Evolutionary conservation across 2,888 invertebrate genomes (phyloP).

Genomic region (Lordiphosa fenestrarum): DNA sequence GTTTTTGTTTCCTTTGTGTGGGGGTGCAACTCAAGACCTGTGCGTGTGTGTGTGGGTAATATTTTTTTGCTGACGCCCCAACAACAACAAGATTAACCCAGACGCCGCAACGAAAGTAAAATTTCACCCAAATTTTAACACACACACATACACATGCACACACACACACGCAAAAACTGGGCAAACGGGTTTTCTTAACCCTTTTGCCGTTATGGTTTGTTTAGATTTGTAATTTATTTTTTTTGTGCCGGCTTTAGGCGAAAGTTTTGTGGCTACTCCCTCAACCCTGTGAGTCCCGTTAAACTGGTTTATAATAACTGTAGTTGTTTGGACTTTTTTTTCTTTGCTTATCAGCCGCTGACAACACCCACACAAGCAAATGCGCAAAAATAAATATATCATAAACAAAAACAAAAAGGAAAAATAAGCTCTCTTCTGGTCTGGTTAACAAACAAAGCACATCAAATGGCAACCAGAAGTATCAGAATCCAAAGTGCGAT

Average conservation of each 20-base stretch:
- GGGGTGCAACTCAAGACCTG: slow-evolving; percentile 9
- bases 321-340: slow-evolving; percentile 9
- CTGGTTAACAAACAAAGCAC: slow-evolving; percentile 11
- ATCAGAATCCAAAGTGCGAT: slow-evolving; percentile 31
- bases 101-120: slow-evolving; percentile 66
- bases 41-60: slow-evolving; percentile 18
- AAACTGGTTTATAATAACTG: slow-evolving; percentile 50
- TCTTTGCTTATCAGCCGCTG: slow-evolving; percentile 30
- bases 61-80: slow-evolving; percentile 50
- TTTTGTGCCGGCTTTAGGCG: slow-evolving; percentile 52
- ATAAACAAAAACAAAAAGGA: slow-evolving; percentile 19
- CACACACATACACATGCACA: slow-evolving; percentile 22
- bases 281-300: slow-evolving; percentile 38
- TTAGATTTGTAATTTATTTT: slow-evolving; percentile 37
- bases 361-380: slow-evolving; percentile 9
- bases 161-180: slow-evolving; percentile 30
- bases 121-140: slow-evolving; percentile 66
- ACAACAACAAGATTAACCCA: slow-evolving; percentile 35
- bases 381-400: not conserved
- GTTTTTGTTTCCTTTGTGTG: slow-evolving; percentile 9
- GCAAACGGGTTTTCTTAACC: slow-evolving; percentile 51
- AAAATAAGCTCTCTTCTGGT: slow-evolving; percentile 17
- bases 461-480: slow-evolving; percentile 12
- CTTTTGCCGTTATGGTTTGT: slow-evolving; percentile 43
- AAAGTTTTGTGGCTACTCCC: slow-evolving; percentile 43